Conservation (phyloP, 2,888 invertebrate species). For the Lydus trimaculatus region DNA sequence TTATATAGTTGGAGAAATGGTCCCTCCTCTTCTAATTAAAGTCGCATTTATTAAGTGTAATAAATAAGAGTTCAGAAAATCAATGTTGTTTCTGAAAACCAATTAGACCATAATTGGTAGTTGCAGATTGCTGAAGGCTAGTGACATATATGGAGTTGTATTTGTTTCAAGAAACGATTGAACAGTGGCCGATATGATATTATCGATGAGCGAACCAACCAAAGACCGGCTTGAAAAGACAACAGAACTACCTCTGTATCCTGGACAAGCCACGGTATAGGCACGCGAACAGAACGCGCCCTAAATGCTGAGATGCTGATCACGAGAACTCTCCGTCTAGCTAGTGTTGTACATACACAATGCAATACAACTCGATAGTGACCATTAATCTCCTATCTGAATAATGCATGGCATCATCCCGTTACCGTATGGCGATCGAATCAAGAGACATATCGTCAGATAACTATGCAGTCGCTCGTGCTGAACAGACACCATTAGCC, state of each 20-base stretch:
- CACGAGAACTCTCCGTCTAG: constrained; percentile 41
- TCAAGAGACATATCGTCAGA: constrained; percentile 47
- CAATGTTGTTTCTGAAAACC: constrained; percentile 62
- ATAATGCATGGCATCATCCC: constrained; percentile 52
- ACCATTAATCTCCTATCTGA: constrained; percentile 51
- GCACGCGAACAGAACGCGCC: constrained; percentile 41
- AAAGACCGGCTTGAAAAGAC: constrained; percentile 39
- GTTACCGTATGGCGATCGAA: constrained; percentile 47
- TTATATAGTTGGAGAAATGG: constrained; percentile 28
- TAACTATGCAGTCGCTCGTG: constrained; percentile 47
- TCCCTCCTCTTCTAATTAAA: constrained; percentile 50
- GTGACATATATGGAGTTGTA: constrained; percentile 60
- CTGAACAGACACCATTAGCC: constrained; percentile 46
- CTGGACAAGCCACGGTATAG: constrained; percentile 29
- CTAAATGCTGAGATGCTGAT: constrained; percentile 38
- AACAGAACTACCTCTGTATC: constrained; percentile 32
- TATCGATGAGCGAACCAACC: constrained; percentile 47
- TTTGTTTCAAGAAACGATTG: constrained; percentile 61
- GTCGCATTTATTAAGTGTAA: constrained; percentile 55
- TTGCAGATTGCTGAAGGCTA: constrained; percentile 60
- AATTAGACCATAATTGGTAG: constrained; percentile 63
- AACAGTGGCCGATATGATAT: constrained; percentile 57
- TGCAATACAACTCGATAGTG: constrained; percentile 48
- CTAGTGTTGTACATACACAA: constrained; percentile 43
- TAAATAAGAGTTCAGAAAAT: constrained; percentile 58